Conservation (phyloP, 2,797 vertebrate genomes). For the Xenops minutus region DNA sequence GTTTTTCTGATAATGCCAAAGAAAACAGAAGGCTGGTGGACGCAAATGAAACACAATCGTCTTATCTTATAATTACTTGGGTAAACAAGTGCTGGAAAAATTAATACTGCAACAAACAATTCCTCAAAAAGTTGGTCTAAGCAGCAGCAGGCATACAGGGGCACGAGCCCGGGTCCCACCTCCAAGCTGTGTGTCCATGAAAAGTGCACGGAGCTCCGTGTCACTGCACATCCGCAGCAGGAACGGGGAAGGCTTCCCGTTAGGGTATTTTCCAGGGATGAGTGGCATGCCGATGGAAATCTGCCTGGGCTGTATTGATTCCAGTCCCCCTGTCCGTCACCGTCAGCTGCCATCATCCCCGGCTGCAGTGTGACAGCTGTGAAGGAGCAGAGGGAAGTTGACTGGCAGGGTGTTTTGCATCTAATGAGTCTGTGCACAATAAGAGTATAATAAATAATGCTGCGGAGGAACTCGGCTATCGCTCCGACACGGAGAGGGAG, state of each 20-base stretch:
- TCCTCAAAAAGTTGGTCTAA: not conserved
- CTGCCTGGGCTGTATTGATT: not conserved
- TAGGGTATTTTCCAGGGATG: not conserved
- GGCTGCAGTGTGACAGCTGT: slow-evolving; percentile 60
- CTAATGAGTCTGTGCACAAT: slow-evolving; percentile 64
- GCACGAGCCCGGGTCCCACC: accelerated
- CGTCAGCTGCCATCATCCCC: slow-evolving; percentile 33
- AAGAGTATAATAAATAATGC: slow-evolving; percentile 25
- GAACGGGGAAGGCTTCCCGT: not conserved
- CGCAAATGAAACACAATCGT: not conserved
- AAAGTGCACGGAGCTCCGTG: not conserved
- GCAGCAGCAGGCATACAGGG: accelerated
- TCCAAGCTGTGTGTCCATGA: accelerated
- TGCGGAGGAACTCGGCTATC: slow-evolving; percentile 48
- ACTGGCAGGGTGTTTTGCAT: slow-evolving; percentile 66
- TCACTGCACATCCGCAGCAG: not conserved
- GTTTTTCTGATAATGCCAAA: not conserved
- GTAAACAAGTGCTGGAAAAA: not conserved
- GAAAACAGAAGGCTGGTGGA: not conserved
- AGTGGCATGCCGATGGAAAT: slow-evolving; percentile 10
- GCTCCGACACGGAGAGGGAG: slow-evolving; percentile 33
- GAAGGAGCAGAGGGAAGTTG: slow-evolving; percentile 45
- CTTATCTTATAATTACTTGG: slow-evolving; percentile 42
- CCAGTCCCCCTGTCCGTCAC: slow-evolving; percentile 24
- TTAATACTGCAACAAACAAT: not conserved